Evolutionary conservation across 2,113 vertebrate genomes (phyloP).

Genomic region (Indri indri): DNA sequence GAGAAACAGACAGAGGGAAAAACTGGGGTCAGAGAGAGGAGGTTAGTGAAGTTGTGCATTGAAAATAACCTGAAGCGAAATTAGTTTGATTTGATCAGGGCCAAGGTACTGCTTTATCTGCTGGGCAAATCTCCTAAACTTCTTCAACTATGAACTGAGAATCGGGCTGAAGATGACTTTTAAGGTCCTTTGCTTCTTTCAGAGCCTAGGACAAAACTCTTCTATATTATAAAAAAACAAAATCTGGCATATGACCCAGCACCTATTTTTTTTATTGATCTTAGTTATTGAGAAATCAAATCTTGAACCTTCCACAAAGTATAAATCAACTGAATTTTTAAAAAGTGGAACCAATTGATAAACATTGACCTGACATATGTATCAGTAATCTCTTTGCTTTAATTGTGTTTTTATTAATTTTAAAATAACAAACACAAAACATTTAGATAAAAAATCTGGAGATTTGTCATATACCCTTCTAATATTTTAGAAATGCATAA

Average conservation of each 20-base stretch:
- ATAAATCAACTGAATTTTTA: neutral
- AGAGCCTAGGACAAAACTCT: neutral
- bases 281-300: neutral
- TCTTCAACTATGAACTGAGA: neutral
- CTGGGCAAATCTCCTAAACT: accelerated
- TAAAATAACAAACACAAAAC: neutral
- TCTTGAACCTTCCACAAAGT: neutral
- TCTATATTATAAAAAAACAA: neutral
- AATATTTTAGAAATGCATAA: neutral
- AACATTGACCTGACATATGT: accelerated
- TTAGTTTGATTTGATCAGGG: neutral
- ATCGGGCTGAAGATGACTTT: neutral
- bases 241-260: neutral
- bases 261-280: neutral
- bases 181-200: neutral
- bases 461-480: neutral
- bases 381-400: neutral
- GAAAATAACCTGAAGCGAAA: neutral
- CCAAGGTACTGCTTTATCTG: too few relatives aligned
- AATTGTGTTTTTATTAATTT: neutral
- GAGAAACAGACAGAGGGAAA: neutral
- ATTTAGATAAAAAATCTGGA: neutral
- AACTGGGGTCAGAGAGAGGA: neutral
- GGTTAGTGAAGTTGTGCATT: accelerated
- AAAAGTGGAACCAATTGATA: neutral